These are phyloP conservation scores for Andricus grossulariae DNA, from an alignment of 1,140 invertebrate genomes.

Conservation along the genomic window DNA sequence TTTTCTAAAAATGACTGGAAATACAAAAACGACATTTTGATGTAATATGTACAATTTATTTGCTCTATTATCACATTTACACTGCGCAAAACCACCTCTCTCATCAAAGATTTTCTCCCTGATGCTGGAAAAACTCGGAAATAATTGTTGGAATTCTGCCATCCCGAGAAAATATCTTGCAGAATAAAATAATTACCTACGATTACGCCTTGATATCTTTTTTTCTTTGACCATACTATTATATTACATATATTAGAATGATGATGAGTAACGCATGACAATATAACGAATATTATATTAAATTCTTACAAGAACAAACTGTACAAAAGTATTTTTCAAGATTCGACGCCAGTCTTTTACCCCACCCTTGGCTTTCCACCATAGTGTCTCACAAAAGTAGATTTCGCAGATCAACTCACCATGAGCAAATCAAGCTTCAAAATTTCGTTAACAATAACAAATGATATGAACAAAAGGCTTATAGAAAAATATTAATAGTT, in stretches of 20 bases:
- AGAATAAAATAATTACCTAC: constrained; percentile 9
- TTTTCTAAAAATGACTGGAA: too few relatives aligned
- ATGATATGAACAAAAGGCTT: constrained; percentile 4
- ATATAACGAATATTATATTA: constrained; percentile 23
- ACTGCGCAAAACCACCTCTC: background rate
- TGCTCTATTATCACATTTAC: constrained; percentile 26
- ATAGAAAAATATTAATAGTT: constrained; percentile 16
- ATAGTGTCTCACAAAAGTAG: constrained; percentile 1
- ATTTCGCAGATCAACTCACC: background rate
- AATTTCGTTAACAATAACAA: background rate
- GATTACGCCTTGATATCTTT: constrained; percentile 8
- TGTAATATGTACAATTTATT: constrained; percentile 28
- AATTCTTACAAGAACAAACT: constrained; percentile 1
- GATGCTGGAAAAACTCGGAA: background rate
- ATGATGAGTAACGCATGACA: constrained; percentile 2
- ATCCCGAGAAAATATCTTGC: constrained; percentile 2
- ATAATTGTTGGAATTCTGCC: background rate
- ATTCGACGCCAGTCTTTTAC: background rate
- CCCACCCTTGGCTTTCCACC: background rate
- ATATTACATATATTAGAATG: constrained; percentile 20
- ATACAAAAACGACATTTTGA: too few relatives aligned
- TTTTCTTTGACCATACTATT: background rate
- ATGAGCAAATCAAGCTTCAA: background rate
- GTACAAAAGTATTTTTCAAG: constrained; percentile 14
- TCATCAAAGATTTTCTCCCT: background rate